Base-by-base conservation (phyloP, 1,140 invertebrate genomes). In the Pseudoatta argentina region DNA sequence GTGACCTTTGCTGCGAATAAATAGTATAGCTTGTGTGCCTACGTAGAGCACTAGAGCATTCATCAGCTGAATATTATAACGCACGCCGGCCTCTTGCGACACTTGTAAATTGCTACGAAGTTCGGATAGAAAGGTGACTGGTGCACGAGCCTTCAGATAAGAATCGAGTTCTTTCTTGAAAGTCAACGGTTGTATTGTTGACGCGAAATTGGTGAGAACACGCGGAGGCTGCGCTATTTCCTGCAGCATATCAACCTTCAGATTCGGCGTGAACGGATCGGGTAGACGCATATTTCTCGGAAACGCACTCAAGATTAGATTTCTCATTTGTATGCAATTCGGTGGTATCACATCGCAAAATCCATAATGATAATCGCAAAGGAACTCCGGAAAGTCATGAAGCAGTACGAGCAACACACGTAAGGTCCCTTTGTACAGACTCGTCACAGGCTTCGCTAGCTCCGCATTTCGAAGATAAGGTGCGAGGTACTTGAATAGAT, bases 311-410 rank as follows among this genome's bases (percentile, higher is more conserved):
- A 99, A 95, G 69, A 99, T 99, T 10, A 99, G 96, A 94, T 99
- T 99, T 57, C 99, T 96, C 98, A 99, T 99, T 95, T 99, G 99
- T 91, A 99, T 99, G 93, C 99, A 99, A 94, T 99, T 99, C 0
- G 99, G 98, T 87, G 99, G 99, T 92, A 99, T 99, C 61, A 98
- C 98, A 95, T 99, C 99, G 94, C 99, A 99, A 95, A 99, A 99
- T n/a, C 98, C 98, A 93, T 99, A 99, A 94, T 99, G 99, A 94
- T 99, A 99, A 93, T 99, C 99, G 93, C 99, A 99, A 30, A 99
- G 96, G 93, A 99, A 99, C 94, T 99, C 99, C 0, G 99, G 99
- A 94, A 99, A 99, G 95, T 99, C 99, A 93, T 99, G 99, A 2
- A 99, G 96, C 16, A 99, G 95, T 0, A 99, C 98, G 16, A 99